Conservation (phyloP, 2,888 invertebrate species). For the Caenorhabditis angaria region DNA sequence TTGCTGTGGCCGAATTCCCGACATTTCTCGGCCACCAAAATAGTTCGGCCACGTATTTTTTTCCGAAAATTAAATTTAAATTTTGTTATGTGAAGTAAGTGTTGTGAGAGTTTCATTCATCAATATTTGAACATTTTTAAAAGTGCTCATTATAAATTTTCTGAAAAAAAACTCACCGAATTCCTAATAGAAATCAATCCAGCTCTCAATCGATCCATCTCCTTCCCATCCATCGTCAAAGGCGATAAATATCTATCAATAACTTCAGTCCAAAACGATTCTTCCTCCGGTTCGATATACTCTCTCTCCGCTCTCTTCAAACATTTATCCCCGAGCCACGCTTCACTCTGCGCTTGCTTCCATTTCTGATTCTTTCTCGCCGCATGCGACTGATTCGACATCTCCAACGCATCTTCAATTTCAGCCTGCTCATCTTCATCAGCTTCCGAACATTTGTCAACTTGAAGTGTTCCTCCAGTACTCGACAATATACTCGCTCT, state of each 20-base stretch:
- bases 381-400: constrained; percentile 63
- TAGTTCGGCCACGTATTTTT: too few relatives aligned
- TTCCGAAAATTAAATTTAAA: too few relatives aligned
- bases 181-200: constrained; percentile 93
- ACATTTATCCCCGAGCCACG: constrained; percentile 61
- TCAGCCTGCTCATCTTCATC: constrained; percentile 66
- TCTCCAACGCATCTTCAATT: constrained; percentile 65
- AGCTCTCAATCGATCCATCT: constrained; percentile 58
- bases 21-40: too few relatives aligned
- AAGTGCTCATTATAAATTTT: too few relatives aligned
- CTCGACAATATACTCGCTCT: constrained; percentile 53
- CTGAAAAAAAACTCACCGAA: constrained; percentile 81
- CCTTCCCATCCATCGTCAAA: constrained; percentile 84
- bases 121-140: too few relatives aligned
- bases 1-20: too few relatives aligned
- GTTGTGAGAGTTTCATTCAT: too few relatives aligned
- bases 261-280: constrained; percentile 92
- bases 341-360: constrained; percentile 62
- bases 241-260: constrained; percentile 91
- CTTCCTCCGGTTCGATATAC: constrained; percentile 82
- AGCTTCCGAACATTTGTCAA: constrained; percentile 63
- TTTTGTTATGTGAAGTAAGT: too few relatives aligned
- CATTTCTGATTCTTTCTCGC: constrained; percentile 67
- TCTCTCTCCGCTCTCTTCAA: constrained; percentile 82
- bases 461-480: constrained; percentile 44